Conservation (phyloP, 1,140 invertebrate species). For the Neomicropteryx cornuta region DNA sequence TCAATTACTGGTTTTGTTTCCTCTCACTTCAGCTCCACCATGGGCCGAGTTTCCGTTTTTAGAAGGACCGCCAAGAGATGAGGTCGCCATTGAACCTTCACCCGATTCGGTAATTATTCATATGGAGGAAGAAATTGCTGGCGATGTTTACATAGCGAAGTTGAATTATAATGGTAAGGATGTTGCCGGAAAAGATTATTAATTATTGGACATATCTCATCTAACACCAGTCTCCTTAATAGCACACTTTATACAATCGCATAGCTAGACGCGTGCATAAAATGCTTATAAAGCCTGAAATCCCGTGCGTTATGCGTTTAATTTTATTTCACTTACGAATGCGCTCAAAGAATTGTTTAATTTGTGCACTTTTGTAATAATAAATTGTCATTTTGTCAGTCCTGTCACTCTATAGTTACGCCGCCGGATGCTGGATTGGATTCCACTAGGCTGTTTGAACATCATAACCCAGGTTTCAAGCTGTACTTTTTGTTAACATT, state of each 20-base stretch:
- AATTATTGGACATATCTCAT: neutral
- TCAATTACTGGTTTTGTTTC: too few species aligned
- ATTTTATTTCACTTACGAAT: too few species aligned
- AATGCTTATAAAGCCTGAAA: neutral
- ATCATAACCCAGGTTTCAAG: too few species aligned
- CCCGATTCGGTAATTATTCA: too few species aligned
- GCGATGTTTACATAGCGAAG: conserved; percentile 27
- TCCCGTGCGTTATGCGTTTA: neutral
- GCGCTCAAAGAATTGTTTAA: neutral
- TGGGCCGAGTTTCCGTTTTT: conserved; percentile 6
- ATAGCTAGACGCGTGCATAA: neutral
- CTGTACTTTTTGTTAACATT: too few species aligned
- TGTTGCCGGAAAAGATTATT: neutral
- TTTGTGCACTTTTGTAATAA: neutral
- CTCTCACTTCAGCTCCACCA: neutral
- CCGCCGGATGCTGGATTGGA: too few species aligned
- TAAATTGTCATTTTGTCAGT: too few species aligned
- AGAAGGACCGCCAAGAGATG: neutral
- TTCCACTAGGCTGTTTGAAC: too few species aligned
- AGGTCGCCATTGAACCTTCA: too few species aligned
- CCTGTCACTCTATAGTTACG: too few species aligned
- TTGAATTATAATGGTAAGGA: conserved; percentile 32
- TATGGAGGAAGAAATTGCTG: conserved; percentile 33
- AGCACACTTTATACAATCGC: neutral
- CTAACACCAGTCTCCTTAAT: neutral